Evolutionary conservation across 2,888 invertebrate genomes (phyloP), one percentile per base, ranked within the genome.

Genomic region (Tachina grossa): DNA sequence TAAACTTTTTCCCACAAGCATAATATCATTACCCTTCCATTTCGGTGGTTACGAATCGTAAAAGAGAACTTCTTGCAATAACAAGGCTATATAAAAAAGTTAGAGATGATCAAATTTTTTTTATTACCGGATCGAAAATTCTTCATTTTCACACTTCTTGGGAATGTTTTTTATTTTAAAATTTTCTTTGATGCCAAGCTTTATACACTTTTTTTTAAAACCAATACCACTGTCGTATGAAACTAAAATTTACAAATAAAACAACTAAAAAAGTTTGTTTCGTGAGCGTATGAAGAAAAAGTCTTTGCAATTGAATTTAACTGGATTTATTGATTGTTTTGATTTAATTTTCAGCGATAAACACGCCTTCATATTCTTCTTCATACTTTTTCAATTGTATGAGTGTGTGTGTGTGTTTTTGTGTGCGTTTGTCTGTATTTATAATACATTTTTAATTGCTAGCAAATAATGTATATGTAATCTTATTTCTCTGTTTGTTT

Each of bases 281-380:
- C n/a, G 39, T 39, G n/a, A 39, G 41, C 9, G n/a, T 31, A 39
- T 31, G 14, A 1, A 19, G 16, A n/a, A 31, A 31, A 31, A 47
- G 14, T 16, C 16, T 43, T 75, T 55, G 49, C 39, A 47, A 76
- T 63, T 59, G 41, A 31, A 45, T 43, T 43, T 10, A 65, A 45
- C 31, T 41, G 71, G 85, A 75, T 78, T 85, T 71, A 71, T 65
- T 68, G 53, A 85, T 82, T 85, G 83, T 85, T 85, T 83, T 85
- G 85, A 83, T 85, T 83, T 83, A 85, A 85, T 85, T 85, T 83
- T 76, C 77, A 76, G 77, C 69, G 78, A 78, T 53, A 83, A 83
- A 83, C 77, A 83, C 47, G 59, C 53, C 59, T 61, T 51, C 53
- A 53, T 61, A n/a, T n/a, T n/a, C n/a, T n/a, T 53, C 66, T 41